Percentiles rank a stretch among this genome's conserved stretches.
Evolutionary conservation across 2,797 vertebrate species (phyloP).

Genomic region (Myotis planiceps): DNA sequence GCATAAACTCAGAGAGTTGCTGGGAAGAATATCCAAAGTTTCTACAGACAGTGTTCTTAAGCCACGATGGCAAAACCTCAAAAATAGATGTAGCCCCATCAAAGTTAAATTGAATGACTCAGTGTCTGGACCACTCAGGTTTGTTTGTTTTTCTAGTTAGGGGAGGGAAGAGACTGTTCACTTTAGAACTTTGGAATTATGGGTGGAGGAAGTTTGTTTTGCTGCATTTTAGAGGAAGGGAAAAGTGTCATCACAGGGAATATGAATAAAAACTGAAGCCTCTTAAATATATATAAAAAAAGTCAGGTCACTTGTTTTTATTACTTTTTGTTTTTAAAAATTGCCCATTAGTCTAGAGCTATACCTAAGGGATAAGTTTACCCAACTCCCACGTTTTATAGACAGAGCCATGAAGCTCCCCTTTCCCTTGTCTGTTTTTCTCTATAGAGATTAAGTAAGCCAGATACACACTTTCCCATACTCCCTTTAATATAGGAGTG

Average conservation of each 20-base stretch:
- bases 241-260: not conserved
- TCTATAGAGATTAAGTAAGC: not conserved
- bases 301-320: not conserved
- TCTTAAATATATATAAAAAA: conserved; percentile 14
- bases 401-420: not conserved
- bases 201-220: conserved; percentile 25
- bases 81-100: conserved; percentile 74
- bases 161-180: conserved; percentile 40
- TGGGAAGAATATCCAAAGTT: conserved; percentile 60
- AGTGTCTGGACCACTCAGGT: conserved; percentile 70
- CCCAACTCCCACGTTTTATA: not conserved
- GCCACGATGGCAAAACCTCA: conserved; percentile 63
- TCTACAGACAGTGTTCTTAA: conserved; percentile 67
- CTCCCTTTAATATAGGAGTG: not conserved
- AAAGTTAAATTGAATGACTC: conserved; percentile 75
- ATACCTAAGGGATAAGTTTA: not conserved
- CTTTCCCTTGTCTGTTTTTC: not conserved
- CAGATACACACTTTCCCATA: not conserved
- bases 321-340: not conserved
- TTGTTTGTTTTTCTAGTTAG: not conserved
- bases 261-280: conserved; percentile 12
- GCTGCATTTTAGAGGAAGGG: not conserved
- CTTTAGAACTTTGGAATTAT: conserved; percentile 28
- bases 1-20: conserved; percentile 60
- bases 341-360: not conserved